A percentile compares a stretch with the other conserved stretches of the same genome.
Evolutionary conservation across 2,797 vertebrate genomes (phyloP).

Genomic region (Falco cherrug): DNA sequence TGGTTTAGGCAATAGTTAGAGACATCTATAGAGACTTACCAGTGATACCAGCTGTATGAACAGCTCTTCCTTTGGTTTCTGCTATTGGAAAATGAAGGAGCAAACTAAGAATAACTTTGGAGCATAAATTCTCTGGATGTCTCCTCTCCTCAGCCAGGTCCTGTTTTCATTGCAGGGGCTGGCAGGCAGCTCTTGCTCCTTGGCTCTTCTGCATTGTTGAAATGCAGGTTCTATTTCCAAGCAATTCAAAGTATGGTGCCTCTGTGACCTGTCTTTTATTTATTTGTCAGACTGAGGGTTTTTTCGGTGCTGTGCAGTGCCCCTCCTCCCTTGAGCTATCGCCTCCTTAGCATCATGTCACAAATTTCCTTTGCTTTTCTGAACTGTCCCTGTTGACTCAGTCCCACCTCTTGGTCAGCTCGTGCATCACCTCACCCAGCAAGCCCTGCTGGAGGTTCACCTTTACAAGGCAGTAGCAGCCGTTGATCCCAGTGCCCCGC

Average conservation of each 20-base stretch:
- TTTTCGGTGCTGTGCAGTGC: background rate
- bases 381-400: background rate
- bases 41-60: background rate
- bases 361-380: background rate
- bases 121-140: background rate
- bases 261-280: background rate
- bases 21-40: background rate
- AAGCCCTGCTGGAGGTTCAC: background rate
- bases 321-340: background rate
- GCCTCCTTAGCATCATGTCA: background rate
- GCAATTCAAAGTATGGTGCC: background rate
- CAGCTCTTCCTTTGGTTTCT: background rate
- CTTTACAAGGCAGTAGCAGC: background rate
- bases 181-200: background rate
- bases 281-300: background rate
- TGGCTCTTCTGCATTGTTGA: background rate
- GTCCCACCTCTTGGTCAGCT: background rate
- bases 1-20: background rate
- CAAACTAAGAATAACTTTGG: background rate
- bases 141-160: background rate
- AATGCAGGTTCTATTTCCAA: background rate
- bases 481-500: background rate
- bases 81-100: background rate
- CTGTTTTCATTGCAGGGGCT: background rate
- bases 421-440: background rate